phyloP scores from a whole-genome alignment of 2,113 vertebrate genomes.

The Helogale parvula region DNA sequence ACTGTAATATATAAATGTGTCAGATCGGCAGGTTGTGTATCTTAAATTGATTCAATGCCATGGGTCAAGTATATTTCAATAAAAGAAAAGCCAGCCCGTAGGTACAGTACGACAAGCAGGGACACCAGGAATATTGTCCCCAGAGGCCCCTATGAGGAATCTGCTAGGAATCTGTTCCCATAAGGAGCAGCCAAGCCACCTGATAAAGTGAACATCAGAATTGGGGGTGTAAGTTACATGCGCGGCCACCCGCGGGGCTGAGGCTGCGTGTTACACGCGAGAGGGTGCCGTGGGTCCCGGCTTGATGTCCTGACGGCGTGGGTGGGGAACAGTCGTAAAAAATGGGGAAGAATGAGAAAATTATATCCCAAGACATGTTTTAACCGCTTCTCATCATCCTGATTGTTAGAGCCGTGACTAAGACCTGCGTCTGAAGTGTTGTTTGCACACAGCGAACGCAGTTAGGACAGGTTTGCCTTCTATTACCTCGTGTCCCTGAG shows the following conservation, averaged over 20 bases:
- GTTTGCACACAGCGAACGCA: neutral
- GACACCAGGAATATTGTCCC: neutral
- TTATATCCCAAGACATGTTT: neutral
- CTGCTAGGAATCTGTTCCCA: no score
- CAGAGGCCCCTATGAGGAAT: no score
- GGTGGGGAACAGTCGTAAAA: neutral
- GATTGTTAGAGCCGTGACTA: neutral
- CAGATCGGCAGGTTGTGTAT: no score
- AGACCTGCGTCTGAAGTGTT: neutral
- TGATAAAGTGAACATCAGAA: neutral
- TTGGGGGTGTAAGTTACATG: accelerated
- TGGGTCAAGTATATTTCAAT: neutral
- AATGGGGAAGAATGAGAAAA: neutral
- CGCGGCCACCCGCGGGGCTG: neutral
- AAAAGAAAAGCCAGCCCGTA: neutral
- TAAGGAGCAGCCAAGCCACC: no score
- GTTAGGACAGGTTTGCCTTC: accelerated
- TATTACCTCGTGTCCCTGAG: neutral
- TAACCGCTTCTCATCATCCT: neutral
- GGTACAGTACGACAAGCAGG: accelerated
- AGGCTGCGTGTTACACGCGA: neutral
- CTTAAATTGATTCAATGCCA: neutral
- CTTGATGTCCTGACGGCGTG: accelerated
- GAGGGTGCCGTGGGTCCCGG: accelerated
- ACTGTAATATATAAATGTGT: neutral